Percentiles rank a stretch among this genome's conserved stretches.
Evolutionary conservation across 2,888 invertebrate species (phyloP).

Genomic region (Microplitis manilae): DNA sequence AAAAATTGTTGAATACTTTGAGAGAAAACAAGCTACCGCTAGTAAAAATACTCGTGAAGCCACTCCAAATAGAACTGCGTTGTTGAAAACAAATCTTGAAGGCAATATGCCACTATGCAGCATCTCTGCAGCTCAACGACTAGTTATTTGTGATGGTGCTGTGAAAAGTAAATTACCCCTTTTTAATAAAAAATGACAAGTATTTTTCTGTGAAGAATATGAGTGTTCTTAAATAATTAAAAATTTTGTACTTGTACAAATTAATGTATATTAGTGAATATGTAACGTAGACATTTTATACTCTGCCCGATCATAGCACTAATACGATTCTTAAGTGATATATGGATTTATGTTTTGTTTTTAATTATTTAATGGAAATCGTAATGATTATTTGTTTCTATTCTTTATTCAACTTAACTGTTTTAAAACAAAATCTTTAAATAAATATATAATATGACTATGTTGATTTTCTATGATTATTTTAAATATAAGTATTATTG

Average conservation of each 20-base stretch:
- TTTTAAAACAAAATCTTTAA: too few species aligned
- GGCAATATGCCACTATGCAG: conserved; percentile 72
- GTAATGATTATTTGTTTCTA: too few species aligned
- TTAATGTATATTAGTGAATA: conserved; percentile 47
- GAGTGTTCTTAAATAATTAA: background rate
- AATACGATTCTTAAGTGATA: too few species aligned
- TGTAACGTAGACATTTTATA: conserved; percentile 41
- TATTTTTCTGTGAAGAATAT: conserved; percentile 1
- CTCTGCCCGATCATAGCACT: background rate
- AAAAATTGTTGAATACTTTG: conserved; percentile 91
- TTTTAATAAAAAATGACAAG: conserved; percentile 81
- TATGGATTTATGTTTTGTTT: too few species aligned
- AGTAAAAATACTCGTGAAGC: conserved; percentile 62
- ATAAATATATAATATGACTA: too few species aligned
- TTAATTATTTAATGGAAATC: too few species aligned
- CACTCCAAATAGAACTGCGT: conserved; percentile 62
- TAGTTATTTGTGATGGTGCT: conserved; percentile 89
- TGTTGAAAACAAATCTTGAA: conserved; percentile 67
- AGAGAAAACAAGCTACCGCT: conserved; percentile 76
- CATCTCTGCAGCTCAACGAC: conserved; percentile 75
- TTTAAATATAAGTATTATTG: too few species aligned
- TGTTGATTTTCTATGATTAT: too few species aligned
- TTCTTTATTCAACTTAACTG: too few species aligned
- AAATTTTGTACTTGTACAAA: conserved; percentile 10
- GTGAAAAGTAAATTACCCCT: conserved; percentile 88